These are phyloP conservation scores for Melanerpes aurifrons DNA, from an alignment of 2,113 vertebrate genomes.

Conservation along the genomic window DNA sequence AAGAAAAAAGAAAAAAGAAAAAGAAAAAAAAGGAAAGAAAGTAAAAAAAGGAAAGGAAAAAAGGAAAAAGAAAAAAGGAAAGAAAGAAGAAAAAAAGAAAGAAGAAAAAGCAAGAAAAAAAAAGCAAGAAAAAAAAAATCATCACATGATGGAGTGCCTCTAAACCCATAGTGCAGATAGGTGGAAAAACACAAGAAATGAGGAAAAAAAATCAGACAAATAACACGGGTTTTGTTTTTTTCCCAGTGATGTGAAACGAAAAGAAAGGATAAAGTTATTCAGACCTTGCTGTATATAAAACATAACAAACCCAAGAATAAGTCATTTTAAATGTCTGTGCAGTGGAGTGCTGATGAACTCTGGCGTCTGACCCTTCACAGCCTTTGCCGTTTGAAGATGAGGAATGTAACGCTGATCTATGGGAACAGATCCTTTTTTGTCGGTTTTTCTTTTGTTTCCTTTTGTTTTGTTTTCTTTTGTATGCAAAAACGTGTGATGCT, in stretches of 20 bases:
- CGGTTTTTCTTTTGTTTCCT: too few relatives aligned
- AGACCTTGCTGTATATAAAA: constrained; percentile 74
- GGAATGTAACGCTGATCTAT: constrained; percentile 81
- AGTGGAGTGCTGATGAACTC: constrained; percentile 76
- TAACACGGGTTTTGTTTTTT: constrained; percentile 74
- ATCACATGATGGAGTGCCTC: constrained; percentile 81
- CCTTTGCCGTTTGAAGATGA: constrained; percentile 77
- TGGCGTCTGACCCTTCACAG: constrained; percentile 74
- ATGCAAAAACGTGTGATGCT: constrained; percentile 78
- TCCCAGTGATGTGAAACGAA: constrained; percentile 77
- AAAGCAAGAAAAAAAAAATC: neutral
- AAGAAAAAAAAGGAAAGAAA: neutral
- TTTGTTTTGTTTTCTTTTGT: constrained; percentile 64
- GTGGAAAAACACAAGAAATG: constrained; percentile 46
- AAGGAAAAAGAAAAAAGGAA: neutral
- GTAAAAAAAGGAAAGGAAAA: neutral
- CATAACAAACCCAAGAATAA: neutral
- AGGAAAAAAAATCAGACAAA: neutral
- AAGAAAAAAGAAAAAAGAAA: neutral
- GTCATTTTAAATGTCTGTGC: constrained; percentile 73
- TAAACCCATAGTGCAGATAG: constrained; percentile 71
- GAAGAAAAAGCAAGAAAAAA: neutral
- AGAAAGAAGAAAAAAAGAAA: neutral
- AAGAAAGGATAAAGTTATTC: constrained; percentile 73
- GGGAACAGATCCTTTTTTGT: constrained; percentile 72